Conservation (phyloP, 2,113 vertebrate genomes). For the Actenoides lindsayi region DNA sequence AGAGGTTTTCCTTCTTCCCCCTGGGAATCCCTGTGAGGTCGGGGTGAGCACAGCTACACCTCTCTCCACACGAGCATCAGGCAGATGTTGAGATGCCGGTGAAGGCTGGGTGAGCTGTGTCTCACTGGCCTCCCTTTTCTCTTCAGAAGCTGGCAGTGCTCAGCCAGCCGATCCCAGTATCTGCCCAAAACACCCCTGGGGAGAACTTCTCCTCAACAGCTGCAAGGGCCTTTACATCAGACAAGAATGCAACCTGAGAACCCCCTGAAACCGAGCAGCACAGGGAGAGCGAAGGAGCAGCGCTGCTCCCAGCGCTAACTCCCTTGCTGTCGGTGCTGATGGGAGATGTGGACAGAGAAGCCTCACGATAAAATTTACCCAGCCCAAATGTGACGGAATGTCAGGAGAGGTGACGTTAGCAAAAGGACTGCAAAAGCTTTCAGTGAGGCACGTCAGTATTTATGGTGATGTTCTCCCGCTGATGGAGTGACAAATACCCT, state of each 20-base stretch:
- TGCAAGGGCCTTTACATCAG: background rate
- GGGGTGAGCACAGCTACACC: background rate
- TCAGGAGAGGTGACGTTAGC: background rate
- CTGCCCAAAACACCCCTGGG: background rate
- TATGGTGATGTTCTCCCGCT: background rate
- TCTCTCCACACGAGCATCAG: background rate
- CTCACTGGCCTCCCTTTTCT: background rate
- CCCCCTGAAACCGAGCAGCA: background rate
- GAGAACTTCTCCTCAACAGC: background rate
- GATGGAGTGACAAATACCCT: background rate
- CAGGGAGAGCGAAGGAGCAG: rapidly evolving
- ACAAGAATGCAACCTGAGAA: background rate
- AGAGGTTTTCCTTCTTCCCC: background rate
- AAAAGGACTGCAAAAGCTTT: background rate
- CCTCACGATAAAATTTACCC: background rate
- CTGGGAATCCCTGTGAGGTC: background rate
- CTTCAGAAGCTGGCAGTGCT: background rate
- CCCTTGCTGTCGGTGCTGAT: background rate
- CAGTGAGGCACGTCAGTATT: background rate
- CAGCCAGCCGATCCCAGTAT: background rate
- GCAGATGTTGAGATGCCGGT: background rate
- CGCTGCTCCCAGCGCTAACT: background rate
- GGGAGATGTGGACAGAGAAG: background rate
- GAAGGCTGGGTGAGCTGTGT: background rate
- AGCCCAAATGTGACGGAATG: background rate